Evolutionary conservation across 2,888 invertebrate species (phyloP).

Genomic region (Aradus depressus): DNA sequence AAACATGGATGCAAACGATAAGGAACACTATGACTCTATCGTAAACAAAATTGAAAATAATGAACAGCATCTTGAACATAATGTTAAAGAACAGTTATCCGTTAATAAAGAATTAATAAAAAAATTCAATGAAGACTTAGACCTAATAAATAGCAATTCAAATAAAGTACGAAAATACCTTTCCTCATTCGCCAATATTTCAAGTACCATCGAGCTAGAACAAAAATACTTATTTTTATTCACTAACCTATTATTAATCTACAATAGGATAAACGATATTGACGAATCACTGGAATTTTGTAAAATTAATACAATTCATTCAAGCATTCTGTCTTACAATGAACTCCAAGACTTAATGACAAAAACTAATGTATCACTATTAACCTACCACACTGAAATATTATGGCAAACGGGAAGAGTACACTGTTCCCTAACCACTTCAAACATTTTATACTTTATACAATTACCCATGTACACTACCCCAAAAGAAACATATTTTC

Average conservation of each 20-base stretch:
- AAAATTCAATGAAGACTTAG: slow-evolving; percentile 11
- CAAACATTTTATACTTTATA: slow-evolving; percentile 1
- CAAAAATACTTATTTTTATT: too few species aligned
- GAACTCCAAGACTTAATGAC: not conserved
- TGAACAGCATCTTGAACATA: slow-evolving; percentile 9
- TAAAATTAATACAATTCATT: not conserved
- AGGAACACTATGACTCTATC: slow-evolving; percentile 15
- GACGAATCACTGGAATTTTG: slow-evolving; percentile 3
- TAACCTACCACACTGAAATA: slow-evolving; percentile 1
- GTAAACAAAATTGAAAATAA: slow-evolving; percentile 15
- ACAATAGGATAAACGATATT: not conserved
- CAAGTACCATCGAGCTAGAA: too few species aligned
- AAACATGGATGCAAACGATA: slow-evolving; percentile 18
- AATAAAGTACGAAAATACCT: not conserved
- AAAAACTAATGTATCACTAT: not conserved
- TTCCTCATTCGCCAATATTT: too few species aligned
- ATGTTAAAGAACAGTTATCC: slow-evolving; percentile 16
- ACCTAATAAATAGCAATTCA: slow-evolving; percentile 5
- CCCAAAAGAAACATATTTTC: slow-evolving; percentile 10
- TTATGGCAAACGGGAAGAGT: slow-evolving; percentile 3
- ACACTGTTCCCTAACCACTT: not conserved
- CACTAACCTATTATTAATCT: too few species aligned
- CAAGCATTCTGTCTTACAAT: too few species aligned
- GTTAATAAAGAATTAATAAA: slow-evolving; percentile 15
- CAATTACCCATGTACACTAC: slow-evolving; percentile 5